phyloP scores from a whole-genome alignment of 2,797 vertebrate species.

The Myotis daubentonii region DNA sequence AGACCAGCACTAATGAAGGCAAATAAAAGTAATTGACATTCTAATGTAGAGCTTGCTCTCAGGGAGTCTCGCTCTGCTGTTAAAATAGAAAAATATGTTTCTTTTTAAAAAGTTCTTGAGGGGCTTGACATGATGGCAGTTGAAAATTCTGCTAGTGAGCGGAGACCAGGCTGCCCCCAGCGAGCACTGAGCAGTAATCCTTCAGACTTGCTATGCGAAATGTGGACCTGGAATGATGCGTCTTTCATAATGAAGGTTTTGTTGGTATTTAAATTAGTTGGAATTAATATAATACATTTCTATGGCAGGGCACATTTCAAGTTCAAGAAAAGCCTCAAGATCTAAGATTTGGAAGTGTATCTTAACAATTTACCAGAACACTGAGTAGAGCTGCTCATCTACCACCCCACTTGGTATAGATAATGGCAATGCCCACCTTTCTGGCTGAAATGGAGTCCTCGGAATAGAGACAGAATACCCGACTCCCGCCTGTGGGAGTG shows the following conservation, averaged over 20 bases:
- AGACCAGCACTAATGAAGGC: slow-evolving; percentile 52
- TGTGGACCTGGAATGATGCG: neutral
- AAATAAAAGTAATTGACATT: slow-evolving; percentile 59
- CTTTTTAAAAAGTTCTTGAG: neutral
- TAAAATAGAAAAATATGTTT: slow-evolving; percentile 55
- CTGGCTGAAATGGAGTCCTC: neutral
- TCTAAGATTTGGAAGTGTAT: neutral
- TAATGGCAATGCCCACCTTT: neutral
- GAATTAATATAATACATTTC: neutral
- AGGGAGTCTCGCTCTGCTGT: neutral
- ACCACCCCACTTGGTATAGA: neutral
- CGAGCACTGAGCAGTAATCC: neutral
- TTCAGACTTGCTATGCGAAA: neutral
- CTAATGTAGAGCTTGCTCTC: slow-evolving; percentile 16
- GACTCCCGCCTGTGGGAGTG: neutral
- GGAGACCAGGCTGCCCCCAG: neutral
- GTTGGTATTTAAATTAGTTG: neutral
- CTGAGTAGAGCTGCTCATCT: neutral
- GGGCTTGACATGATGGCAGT: neutral
- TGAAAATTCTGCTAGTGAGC: neutral
- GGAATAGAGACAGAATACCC: neutral
- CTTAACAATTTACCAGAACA: neutral
- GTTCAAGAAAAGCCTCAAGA: slow-evolving; percentile 28
- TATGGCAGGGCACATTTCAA: neutral
- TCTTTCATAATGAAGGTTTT: neutral